Percentiles rank a stretch among this genome's conserved stretches.
These are phyloP conservation scores for Macropodus opercularis DNA, from an alignment of 2,797 vertebrate genomes.

Conservation along the genomic window DNA sequence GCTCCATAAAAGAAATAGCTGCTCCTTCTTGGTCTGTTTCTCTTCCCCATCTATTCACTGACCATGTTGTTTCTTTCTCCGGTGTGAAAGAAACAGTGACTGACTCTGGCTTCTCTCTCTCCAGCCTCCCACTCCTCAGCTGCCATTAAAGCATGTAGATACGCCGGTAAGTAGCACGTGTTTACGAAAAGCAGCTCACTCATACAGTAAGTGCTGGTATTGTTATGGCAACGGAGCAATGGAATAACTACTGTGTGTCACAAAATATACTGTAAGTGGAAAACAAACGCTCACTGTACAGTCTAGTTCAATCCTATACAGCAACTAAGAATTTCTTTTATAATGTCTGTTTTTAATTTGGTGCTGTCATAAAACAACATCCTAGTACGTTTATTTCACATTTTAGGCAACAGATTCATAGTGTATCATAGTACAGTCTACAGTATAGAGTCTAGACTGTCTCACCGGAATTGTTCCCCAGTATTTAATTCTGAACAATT, in stretches of 20 bases:
- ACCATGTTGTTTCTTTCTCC: constrained; percentile 56
- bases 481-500: not conserved
- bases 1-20: not conserved
- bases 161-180: constrained; percentile 74
- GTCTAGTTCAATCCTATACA: too few relatives aligned
- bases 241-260: constrained; percentile 5
- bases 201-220: constrained; percentile 42
- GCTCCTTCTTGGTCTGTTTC: not conserved
- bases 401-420: not conserved
- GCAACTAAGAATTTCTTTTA: too few relatives aligned
- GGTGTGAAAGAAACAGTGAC: constrained; percentile 51
- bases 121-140: constrained; percentile 78
- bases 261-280: constrained; percentile 19
- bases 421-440: too few relatives aligned
- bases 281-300: not conserved
- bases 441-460: not conserved
- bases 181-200: constrained; percentile 7
- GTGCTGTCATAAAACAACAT: too few relatives aligned
- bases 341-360: too few relatives aligned
- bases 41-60: constrained; percentile 18
- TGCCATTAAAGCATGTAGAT: constrained; percentile 80
- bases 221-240: constrained; percentile 24
- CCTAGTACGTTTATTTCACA: too few relatives aligned
- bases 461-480: not conserved
- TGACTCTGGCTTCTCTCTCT: constrained; percentile 59